Evolutionary conservation across 1,140 invertebrate species (phyloP).

Genomic region (Panagrolaimus sp.): DNA sequence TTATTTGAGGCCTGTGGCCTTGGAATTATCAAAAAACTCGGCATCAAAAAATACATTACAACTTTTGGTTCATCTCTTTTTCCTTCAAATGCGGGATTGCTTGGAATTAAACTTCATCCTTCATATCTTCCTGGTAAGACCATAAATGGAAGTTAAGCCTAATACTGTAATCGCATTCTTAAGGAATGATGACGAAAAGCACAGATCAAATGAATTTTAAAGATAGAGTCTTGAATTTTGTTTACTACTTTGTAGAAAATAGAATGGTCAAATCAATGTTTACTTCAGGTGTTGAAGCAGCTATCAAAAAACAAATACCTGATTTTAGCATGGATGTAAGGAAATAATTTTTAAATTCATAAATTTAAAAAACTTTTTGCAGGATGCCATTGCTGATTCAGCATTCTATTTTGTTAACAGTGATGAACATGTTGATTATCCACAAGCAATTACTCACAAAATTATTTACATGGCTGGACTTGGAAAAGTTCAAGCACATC

Average conservation of each 20-base stretch:
- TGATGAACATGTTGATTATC: slow-evolving; percentile 9
- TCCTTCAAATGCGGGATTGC: not conserved
- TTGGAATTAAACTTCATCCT: slow-evolving; percentile 9
- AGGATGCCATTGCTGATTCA: not conserved
- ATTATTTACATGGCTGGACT: not conserved
- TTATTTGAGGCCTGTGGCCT: slow-evolving; percentile 38
- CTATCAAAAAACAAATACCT: not conserved
- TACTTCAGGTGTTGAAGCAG: not conserved
- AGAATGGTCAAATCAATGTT: not conserved
- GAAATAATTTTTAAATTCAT: no score
- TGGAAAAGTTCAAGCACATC: not conserved
- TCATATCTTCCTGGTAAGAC: slow-evolving; percentile 16
- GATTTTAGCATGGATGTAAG: not conserved
- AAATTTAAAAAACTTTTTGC: no score
- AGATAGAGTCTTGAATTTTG: not conserved
- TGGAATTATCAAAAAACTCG: slow-evolving; percentile 18
- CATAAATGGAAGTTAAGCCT: no score
- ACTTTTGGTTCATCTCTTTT: slow-evolving; percentile 10
- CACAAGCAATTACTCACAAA: not conserved
- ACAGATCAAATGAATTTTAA: slow-evolving; percentile 1
- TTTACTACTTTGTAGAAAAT: not conserved
- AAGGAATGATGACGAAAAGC: not conserved
- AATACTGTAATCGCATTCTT: no score
- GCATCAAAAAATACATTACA: slow-evolving; percentile 27
- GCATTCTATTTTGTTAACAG: slow-evolving; percentile 6